These are phyloP conservation scores for Neodiprion lecontei DNA, from an alignment of 1,140 invertebrate species.

Conservation along the genomic window DNA sequence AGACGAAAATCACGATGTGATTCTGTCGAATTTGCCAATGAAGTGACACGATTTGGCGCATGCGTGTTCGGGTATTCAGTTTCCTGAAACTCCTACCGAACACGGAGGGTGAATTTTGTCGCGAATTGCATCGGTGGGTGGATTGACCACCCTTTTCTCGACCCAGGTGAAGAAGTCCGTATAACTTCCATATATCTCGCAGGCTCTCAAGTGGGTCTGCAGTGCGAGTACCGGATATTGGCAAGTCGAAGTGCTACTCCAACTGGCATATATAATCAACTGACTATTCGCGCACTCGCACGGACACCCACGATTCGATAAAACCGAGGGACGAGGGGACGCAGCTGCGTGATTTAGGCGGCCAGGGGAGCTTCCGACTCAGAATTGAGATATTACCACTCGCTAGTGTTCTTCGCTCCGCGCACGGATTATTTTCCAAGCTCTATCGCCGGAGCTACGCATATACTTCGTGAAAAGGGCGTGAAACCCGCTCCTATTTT, in stretches of 20 bases:
- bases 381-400: conserved; percentile 4
- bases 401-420: neutral
- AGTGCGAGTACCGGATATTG: conserved; percentile 1
- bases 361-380: neutral
- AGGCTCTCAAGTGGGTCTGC: neutral
- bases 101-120: too few relatives aligned
- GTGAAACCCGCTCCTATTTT: neutral
- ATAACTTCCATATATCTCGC: neutral
- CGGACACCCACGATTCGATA: neutral
- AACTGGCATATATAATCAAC: conserved; percentile 1
- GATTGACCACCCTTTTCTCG: too few relatives aligned
- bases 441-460: neutral
- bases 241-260: neutral
- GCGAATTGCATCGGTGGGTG: too few relatives aligned
- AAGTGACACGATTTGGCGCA: too few relatives aligned
- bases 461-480: neutral
- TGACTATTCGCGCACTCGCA: neutral
- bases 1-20: too few relatives aligned
- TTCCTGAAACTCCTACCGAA: too few relatives aligned
- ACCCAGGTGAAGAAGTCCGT: neutral
- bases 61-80: too few relatives aligned
- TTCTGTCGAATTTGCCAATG: too few relatives aligned
- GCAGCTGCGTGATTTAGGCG: conserved; percentile 6
- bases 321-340: conserved; percentile 3
- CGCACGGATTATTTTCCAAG: neutral